These are phyloP conservation scores for Acipenser transmontanus DNA, from an alignment of 2,797 vertebrate species.

Conservation along the genomic window DNA sequence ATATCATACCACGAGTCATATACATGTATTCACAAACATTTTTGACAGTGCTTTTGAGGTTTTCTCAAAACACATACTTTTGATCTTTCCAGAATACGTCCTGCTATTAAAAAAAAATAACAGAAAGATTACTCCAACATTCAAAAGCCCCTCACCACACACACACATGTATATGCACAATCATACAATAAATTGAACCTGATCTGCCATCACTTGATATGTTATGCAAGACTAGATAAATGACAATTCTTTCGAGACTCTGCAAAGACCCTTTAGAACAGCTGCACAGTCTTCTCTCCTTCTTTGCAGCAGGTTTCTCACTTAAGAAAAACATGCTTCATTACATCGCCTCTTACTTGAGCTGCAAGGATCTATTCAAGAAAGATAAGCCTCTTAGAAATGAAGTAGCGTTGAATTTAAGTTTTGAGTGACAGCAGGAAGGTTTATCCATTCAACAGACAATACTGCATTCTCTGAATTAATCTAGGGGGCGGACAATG, in stretches of 20 bases:
- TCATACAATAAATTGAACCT: constrained; percentile 55
- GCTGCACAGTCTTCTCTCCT: constrained; percentile 88
- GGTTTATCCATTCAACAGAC: constrained; percentile 99
- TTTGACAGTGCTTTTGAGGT: background rate
- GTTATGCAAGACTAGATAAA: constrained; percentile 92
- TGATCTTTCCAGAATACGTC: background rate
- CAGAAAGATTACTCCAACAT: background rate
- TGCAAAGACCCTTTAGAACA: constrained; percentile 76
- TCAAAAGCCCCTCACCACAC: constrained; percentile 17
- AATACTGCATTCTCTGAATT: constrained; percentile 99
- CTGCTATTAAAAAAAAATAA: too few relatives aligned
- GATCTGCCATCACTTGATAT: constrained; percentile 74
- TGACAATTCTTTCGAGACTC: constrained; percentile 81
- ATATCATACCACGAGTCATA: too few relatives aligned
- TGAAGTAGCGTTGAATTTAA: constrained; percentile 98
- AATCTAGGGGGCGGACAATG: constrained; percentile 99
- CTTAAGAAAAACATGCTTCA: constrained; percentile 99
- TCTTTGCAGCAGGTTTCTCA: constrained; percentile 93
- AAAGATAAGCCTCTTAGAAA: constrained; percentile 99
- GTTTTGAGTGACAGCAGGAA: constrained; percentile 99
- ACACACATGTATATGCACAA: constrained; percentile 25
- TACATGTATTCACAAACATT: background rate
- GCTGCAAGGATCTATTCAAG: constrained; percentile 98
- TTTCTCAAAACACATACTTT: background rate
- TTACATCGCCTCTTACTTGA: constrained; percentile 98